Conservation (phyloP, 2,888 invertebrate species). For the Euproctis similis region DNA sequence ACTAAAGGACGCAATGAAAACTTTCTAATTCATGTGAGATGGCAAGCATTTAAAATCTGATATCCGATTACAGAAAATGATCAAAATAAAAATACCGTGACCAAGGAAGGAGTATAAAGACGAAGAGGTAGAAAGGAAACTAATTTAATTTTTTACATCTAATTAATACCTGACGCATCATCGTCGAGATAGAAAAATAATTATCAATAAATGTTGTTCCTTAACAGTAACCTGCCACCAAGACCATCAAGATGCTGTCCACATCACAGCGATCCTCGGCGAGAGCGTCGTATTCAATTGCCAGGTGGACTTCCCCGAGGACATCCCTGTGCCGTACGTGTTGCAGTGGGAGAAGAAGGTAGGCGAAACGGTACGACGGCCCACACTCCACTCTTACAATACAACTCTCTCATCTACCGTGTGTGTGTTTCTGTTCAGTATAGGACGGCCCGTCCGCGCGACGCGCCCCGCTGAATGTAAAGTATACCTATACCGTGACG, state of each 20-base stretch:
- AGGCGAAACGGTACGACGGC: conserved; percentile 94
- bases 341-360: conserved; percentile 99
- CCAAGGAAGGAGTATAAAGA: too few species aligned
- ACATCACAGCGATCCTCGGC: conserved; percentile 97
- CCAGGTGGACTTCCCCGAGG: conserved; percentile 97
- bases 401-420: conserved; percentile 74
- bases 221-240: conserved; percentile 84
- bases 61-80: too few species aligned
- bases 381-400: conserved; percentile 74
- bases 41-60: too few species aligned
- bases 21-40: too few species aligned
- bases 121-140: too few species aligned
- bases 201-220: too few species aligned
- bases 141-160: too few species aligned
- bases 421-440: conserved; percentile 76
- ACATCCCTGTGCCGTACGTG: conserved; percentile 97
- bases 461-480: conserved; percentile 69
- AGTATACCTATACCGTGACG: conserved; percentile 59
- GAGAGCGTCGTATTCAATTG: conserved; percentile 98
- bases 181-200: too few species aligned
- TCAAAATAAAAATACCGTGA: too few species aligned
- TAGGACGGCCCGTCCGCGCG: conserved; percentile 68
- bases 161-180: too few species aligned
- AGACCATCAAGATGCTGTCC: conserved; percentile 94
- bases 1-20: too few species aligned